Evolutionary conservation across 1,140 invertebrate species (phyloP).

Genomic region (Brachionus asplanchnoidis): DNA sequence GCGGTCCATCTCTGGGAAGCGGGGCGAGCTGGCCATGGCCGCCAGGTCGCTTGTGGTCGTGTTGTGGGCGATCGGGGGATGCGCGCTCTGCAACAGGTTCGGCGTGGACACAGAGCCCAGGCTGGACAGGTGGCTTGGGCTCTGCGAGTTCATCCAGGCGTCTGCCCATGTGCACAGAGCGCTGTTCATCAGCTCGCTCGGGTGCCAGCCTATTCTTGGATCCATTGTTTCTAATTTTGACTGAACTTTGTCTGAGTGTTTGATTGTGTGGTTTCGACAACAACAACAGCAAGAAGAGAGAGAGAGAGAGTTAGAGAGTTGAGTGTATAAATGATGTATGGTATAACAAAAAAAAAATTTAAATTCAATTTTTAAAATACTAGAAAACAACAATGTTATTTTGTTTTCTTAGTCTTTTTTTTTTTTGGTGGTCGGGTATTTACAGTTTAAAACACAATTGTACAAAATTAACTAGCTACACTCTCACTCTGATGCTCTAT

Average conservation of each 20-base stretch:
- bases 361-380: neutral
- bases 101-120: neutral
- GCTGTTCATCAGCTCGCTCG: constrained; percentile 33
- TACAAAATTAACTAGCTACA: neutral
- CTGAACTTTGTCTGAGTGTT: neutral
- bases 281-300: neutral
- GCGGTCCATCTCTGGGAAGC: neutral
- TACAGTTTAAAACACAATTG: neutral
- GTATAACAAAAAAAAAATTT: neutral
- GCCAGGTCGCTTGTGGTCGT: neutral
- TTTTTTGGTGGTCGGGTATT: neutral
- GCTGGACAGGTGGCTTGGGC: neutral
- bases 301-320: neutral
- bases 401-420: neutral
- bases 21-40: neutral
- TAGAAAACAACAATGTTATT: neutral
- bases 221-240: neutral
- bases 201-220: constrained; percentile 41
- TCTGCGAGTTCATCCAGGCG: constrained; percentile 21
- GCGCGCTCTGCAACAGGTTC: neutral
- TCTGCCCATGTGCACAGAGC: constrained; percentile 32
- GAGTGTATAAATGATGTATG: neutral
- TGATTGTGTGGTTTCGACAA: neutral
- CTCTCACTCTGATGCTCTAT: neutral
- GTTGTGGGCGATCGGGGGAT: neutral